Percentiles rank a stretch among this genome's conserved stretches.
These are phyloP conservation scores for Cotesia vestalis DNA, from an alignment of 1,140 invertebrate genomes.

Conservation along the genomic window DNA sequence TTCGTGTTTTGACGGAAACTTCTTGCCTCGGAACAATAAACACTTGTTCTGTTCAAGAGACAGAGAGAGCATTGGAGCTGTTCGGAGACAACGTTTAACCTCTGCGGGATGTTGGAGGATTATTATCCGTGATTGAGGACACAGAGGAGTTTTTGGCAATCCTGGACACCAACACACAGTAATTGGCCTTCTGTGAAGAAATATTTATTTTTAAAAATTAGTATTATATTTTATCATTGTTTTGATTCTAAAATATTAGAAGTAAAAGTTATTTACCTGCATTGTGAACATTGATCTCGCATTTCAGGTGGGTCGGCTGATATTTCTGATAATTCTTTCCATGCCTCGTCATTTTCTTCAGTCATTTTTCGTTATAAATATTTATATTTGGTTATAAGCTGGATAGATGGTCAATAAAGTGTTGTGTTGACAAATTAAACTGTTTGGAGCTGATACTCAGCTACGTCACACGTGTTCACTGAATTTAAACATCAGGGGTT, in stretches of 20 bases:
- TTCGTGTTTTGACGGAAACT: constrained; percentile 79
- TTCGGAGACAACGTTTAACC: constrained; percentile 87
- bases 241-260: constrained; percentile 23
- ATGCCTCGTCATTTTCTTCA: constrained; percentile 65
- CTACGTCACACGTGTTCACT: no score
- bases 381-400: neutral
- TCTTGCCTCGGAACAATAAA: constrained; percentile 78
- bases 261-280: constrained; percentile 70
- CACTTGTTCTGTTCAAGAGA: constrained; percentile 79
- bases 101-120: constrained; percentile 93
- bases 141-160: constrained; percentile 75
- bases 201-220: constrained; percentile 30
- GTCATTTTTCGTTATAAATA: constrained; percentile 43
- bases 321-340: constrained; percentile 76
- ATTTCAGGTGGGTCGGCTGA: constrained; percentile 77
- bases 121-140: constrained; percentile 76
- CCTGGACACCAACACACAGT: constrained; percentile 90
- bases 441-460: no score
- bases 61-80: constrained; percentile 86
- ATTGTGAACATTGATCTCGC: constrained; percentile 74
- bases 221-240: neutral
- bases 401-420: neutral
- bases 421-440: no score
- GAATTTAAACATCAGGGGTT: no score
- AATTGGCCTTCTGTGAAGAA: constrained; percentile 77